Base-by-base conservation (phyloP, 2,113 vertebrate genomes). In the Heteronetta atricapilla region DNA sequence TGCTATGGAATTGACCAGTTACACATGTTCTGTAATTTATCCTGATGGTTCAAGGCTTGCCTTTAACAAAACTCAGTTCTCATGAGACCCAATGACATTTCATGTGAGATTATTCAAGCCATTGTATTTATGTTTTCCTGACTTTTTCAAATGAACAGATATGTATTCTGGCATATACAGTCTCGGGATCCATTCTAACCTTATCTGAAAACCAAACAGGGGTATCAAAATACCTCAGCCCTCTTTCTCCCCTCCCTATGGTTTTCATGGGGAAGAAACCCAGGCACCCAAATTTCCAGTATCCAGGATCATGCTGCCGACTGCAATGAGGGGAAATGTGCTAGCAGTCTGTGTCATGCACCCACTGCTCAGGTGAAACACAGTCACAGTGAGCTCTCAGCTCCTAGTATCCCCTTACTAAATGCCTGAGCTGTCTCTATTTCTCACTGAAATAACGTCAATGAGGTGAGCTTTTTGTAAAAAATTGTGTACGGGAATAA, bases 61-160 rank as follows among this genome's bases (percentile, higher is more conserved):
- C 16, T 91, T 82, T 73, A n/a, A 76, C 26, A 76, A 93, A 90
- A 83, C 25, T 91, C 72, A 11, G 20, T 75, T 93, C 29, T 75
- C 16, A 36, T 36, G 38, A 29, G 7, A 86, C 34, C 16, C 38
- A 93, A 42, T 8, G 72, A 44, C 21, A 74, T 82, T 95, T 38
- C 26, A 82, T 8, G 8, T 42, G 28, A 12, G 23, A 82, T 67
- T 86, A 90, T 2, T 0, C 11, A 72, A 87, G 23, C 2, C 19
- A 63, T n/a, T 75, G 53, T 42, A 59, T 70, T 79, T 74, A 15
- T 77, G 2, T 83, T 88, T 93, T 74, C 22, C 21, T 74, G 25
- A 3, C 10, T 92, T 86, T 88, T 75, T 18, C 28, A 78, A 63
- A 88, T 60, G 8, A 56, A 36, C 46, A 52, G 5, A 20, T 38